Percentiles rank a stretch among this genome's conserved stretches.
Evolutionary conservation across 2,113 vertebrate species (phyloP).

Genomic region (Felis catus): F.catus_Fca126_mat1.0 CM031423.1:48994501-48995000

Average conservation of each 20-base stretch:
- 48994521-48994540: not conserved
- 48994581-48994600: not conserved
- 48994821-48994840: not conserved
- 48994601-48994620: not conserved
- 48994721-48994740: not conserved
- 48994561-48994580: not conserved
- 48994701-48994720: not conserved
- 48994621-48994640: not conserved
- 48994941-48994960: not conserved
- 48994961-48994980: accelerated
- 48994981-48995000: not conserved
- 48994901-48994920: not conserved
- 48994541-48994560: not conserved
- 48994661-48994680: not conserved
- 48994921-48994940: not conserved
- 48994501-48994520: not conserved
- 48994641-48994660: not conserved
- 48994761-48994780: not conserved
- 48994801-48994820: not conserved
- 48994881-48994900: not conserved
- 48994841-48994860: not conserved
- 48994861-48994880: not conserved
- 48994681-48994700: too few species aligned
- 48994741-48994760: not conserved
- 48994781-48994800: not conserved